Conservation (phyloP, 2,888 invertebrate species). For the Uloborus plumipes region DNA sequence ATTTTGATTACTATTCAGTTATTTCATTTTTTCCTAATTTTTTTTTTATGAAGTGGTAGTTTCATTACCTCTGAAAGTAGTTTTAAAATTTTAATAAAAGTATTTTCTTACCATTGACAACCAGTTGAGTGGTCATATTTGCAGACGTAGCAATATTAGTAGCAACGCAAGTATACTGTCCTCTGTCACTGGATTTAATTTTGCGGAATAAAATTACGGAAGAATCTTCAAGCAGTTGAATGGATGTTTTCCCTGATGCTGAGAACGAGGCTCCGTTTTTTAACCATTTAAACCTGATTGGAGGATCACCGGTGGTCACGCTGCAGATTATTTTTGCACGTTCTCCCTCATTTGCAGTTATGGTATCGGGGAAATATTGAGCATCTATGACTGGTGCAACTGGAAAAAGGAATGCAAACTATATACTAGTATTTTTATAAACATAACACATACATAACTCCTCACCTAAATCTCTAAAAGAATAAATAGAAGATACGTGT, state of each 20-base stretch:
- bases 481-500: too few species aligned
- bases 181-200: conserved; percentile 53
- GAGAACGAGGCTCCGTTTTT: conserved; percentile 70
- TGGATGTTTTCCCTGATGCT: conserved; percentile 32
- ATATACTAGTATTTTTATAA: not conserved
- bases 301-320: conserved; percentile 69
- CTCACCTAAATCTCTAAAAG: too few species aligned
- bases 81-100: not conserved
- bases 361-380: conserved; percentile 65
- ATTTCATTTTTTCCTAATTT: too few species aligned
- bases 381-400: conserved; percentile 66
- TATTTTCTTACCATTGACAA: conserved; percentile 69
- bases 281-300: conserved; percentile 71
- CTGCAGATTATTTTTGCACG: conserved; percentile 66
- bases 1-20: too few species aligned
- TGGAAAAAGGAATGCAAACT: not conserved
- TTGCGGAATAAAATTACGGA: conserved; percentile 40
- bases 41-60: too few species aligned
- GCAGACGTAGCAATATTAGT: conserved; percentile 67
- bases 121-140: conserved; percentile 69
- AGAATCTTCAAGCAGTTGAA: conserved; percentile 51
- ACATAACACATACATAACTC: too few species aligned
- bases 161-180: conserved; percentile 71
- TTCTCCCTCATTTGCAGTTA: conserved; percentile 65
- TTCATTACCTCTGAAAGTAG: too few species aligned